phyloP scores from a whole-genome alignment of 92 coral and sea anemone genomes.

The Parazoanthus swiftii region DNA sequence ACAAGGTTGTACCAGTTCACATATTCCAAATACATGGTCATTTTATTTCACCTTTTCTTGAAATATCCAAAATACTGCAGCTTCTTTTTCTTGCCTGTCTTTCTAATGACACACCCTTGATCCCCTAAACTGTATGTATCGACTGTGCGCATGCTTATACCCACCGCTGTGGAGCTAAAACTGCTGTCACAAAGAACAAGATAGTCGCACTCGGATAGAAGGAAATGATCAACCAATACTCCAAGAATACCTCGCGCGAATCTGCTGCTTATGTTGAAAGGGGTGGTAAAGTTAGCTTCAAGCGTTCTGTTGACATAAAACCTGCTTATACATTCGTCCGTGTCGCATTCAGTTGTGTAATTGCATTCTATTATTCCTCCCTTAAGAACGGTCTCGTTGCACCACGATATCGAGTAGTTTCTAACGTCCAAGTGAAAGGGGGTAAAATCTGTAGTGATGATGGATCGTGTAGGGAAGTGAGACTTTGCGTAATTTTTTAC shows the following conservation, averaged over 20 bases:
- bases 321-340: constrained; percentile 49
- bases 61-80: constrained; percentile 60
- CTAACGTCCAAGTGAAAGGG: constrained; percentile 76
- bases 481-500: constrained; percentile 65
- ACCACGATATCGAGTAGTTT: constrained; percentile 32
- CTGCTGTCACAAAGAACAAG: constrained; percentile 89
- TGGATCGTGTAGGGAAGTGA: constrained; percentile 59
- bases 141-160: constrained; percentile 74
- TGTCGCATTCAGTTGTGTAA: constrained; percentile 54
- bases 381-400: constrained; percentile 59
- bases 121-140: constrained; percentile 72
- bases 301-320: constrained; percentile 66
- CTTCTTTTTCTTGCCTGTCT: constrained; percentile 43
- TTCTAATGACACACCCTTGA: constrained; percentile 58
- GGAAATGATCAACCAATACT: constrained; percentile 83
- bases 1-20: too few relatives aligned
- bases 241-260: constrained; percentile 74
- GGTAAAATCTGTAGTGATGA: constrained; percentile 71
- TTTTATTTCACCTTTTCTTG: constrained; percentile 6
- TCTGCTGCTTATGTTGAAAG: constrained; percentile 46
- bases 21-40: too few relatives aligned
- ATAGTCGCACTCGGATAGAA: constrained; percentile 84
- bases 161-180: constrained; percentile 88
- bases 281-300: constrained; percentile 43
- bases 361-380: constrained; percentile 65